A percentile compares a stretch with the other conserved stretches of the same genome.
These are phyloP conservation scores for Bucco capensis DNA, from an alignment of 2,113 vertebrate species.

Conservation along the genomic window DNA sequence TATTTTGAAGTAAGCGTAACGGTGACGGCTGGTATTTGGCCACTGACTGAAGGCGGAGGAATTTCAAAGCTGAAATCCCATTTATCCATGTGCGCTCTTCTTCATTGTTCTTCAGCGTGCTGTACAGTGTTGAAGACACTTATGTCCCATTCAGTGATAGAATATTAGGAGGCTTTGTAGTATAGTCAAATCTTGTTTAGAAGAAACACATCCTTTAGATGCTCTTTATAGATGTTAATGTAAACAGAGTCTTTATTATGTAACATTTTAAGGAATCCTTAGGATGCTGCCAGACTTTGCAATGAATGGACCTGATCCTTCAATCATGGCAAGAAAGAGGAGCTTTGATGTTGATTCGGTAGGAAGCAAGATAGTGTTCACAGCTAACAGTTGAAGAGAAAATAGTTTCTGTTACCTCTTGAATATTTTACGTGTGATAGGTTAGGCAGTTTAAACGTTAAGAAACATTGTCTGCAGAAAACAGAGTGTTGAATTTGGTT, in stretches of 20 bases:
- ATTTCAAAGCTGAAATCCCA: background rate
- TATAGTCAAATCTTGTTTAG: background rate
- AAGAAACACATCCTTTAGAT: background rate
- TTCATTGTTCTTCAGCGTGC: background rate
- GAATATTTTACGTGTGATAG: background rate
- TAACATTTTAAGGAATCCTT: background rate
- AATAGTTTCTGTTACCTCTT: background rate
- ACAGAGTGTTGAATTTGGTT: background rate
- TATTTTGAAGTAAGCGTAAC: background rate
- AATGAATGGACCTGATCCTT: background rate
- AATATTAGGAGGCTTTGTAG: background rate
- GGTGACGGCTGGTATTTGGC: fast-evolving
- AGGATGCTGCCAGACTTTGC: background rate
- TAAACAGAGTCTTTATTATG: background rate
- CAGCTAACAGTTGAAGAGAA: background rate
- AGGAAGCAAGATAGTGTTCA: background rate
- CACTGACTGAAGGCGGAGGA: background rate
- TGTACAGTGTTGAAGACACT: background rate
- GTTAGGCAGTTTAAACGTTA: background rate
- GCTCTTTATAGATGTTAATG: background rate
- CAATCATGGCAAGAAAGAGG: background rate
- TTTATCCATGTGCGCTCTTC: background rate
- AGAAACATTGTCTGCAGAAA: background rate
- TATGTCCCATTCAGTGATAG: background rate
- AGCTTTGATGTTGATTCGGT: background rate